These are phyloP conservation scores for Pelobates fuscus DNA, from an alignment of 2,113 vertebrate genomes.

Conservation along the genomic window DNA sequence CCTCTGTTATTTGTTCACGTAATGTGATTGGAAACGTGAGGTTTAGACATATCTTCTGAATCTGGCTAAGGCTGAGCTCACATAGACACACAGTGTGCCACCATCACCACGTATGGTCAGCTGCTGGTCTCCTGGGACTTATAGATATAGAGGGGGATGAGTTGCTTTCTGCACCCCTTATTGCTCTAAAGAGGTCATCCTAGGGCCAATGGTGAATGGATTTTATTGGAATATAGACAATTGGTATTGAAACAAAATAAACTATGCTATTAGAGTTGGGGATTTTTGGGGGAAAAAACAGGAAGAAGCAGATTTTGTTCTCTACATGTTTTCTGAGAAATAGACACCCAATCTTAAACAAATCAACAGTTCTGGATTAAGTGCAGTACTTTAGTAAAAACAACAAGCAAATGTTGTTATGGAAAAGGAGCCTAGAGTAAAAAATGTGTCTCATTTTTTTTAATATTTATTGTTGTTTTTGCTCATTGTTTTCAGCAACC, in stretches of 20 bases:
- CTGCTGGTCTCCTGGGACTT: too few species aligned
- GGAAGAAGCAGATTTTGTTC: slow-evolving; percentile 55
- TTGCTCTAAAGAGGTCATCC: background rate
- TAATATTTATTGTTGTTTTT: slow-evolving; percentile 23
- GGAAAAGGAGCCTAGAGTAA: too few species aligned
- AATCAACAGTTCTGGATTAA: slow-evolving; percentile 18
- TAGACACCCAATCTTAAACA: slow-evolving; percentile 40
- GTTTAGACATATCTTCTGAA: slow-evolving; percentile 52
- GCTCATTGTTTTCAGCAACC: background rate
- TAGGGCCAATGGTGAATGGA: background rate
- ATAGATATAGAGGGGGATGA: too few species aligned
- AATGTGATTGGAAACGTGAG: slow-evolving; percentile 70
- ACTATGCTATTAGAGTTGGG: slow-evolving; percentile 73
- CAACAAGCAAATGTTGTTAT: slow-evolving; percentile 25
- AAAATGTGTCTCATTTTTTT: background rate
- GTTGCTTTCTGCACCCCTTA: slow-evolving; percentile 43
- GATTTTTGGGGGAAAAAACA: slow-evolving; percentile 60
- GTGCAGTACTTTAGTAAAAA: slow-evolving; percentile 9
- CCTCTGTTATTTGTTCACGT: slow-evolving; percentile 70
- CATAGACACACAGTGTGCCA: background rate
- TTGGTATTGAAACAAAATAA: slow-evolving; percentile 64
- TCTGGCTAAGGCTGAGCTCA: slow-evolving; percentile 43
- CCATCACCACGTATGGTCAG: slow-evolving; percentile 46
- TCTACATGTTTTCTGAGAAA: slow-evolving; percentile 61
- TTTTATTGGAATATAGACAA: slow-evolving; percentile 55